These are phyloP conservation scores for Loripinus fragilis DNA, from an alignment of 2,888 invertebrate species.

Conservation along the genomic window DNA sequence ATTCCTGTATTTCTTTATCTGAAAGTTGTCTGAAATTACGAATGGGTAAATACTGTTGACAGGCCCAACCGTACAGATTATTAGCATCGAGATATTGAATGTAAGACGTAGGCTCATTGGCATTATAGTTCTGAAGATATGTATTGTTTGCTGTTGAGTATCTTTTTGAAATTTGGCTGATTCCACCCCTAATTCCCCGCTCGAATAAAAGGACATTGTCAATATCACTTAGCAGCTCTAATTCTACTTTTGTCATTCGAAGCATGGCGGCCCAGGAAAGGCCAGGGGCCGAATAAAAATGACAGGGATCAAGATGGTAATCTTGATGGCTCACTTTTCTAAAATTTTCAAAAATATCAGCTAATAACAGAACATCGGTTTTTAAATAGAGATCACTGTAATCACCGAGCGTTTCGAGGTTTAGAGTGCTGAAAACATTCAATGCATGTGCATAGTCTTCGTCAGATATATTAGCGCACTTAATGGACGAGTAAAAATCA, in stretches of 20 bases:
- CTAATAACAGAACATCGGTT: slow-evolving; percentile 33
- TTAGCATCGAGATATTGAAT: slow-evolving; percentile 31
- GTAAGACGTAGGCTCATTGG: slow-evolving; percentile 45
- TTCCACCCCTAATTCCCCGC: slow-evolving; percentile 34
- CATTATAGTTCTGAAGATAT: slow-evolving; percentile 47
- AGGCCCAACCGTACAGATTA: slow-evolving; percentile 56
- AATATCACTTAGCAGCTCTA: slow-evolving; percentile 47
- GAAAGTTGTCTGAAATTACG: slow-evolving; percentile 64
- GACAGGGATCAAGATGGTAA: slow-evolving; percentile 43
- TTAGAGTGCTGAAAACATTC: slow-evolving; percentile 24
- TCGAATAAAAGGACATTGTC: background rate
- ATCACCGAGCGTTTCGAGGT: slow-evolving; percentile 27
- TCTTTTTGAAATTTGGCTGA: slow-evolving; percentile 43
- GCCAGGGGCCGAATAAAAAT: slow-evolving; percentile 49
- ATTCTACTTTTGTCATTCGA: slow-evolving; percentile 34
- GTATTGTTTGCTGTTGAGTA: slow-evolving; percentile 48
- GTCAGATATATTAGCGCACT: background rate
- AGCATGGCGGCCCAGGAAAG: slow-evolving; percentile 31
- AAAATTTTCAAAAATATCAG: slow-evolving; percentile 45
- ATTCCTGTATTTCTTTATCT: slow-evolving; percentile 6
- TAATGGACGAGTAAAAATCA: background rate
- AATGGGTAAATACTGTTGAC: slow-evolving; percentile 68
- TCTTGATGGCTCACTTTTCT: slow-evolving; percentile 28
- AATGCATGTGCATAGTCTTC: slow-evolving; percentile 29
- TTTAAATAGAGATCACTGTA: slow-evolving; percentile 46